Evolutionary conservation across 2,797 vertebrate genomes (phyloP).

Genomic region (Capromys pilorides): DNA sequence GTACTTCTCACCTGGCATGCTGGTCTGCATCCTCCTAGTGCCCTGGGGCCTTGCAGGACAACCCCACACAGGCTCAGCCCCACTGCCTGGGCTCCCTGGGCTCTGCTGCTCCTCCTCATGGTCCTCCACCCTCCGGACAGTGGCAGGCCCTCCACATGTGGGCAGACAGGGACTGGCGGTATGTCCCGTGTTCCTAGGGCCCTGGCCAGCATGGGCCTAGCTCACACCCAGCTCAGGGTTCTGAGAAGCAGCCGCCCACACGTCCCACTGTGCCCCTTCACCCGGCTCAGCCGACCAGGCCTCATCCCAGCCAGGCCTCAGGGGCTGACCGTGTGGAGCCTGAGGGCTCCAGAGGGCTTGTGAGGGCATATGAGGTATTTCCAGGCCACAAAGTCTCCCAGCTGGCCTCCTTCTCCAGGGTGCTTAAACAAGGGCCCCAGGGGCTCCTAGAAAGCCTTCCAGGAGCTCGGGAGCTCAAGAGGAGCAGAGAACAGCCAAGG

Average conservation of each 20-base stretch:
- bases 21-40: background rate
- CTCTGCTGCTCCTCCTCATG: background rate
- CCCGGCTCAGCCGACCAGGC: background rate
- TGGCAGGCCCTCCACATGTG: too few relatives aligned
- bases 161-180: background rate
- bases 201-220: background rate
- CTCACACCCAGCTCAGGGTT: background rate
- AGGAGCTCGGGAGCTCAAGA: background rate
- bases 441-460: background rate
- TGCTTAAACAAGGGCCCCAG: background rate
- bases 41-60: background rate
- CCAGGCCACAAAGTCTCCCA: too few relatives aligned
- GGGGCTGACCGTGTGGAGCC: background rate
- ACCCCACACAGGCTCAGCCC: background rate
- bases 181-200: background rate
- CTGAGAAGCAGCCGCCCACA: background rate
- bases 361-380: background rate
- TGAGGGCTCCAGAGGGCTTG: background rate
- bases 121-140: too few relatives aligned
- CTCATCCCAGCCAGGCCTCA: background rate
- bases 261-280: background rate
- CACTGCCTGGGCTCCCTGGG: background rate
- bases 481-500: too few relatives aligned
- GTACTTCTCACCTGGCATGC: background rate
- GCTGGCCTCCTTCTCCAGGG: background rate